Base-by-base conservation (phyloP, 2,888 invertebrate species). In the Acanthosepion pharaonis region DNA sequence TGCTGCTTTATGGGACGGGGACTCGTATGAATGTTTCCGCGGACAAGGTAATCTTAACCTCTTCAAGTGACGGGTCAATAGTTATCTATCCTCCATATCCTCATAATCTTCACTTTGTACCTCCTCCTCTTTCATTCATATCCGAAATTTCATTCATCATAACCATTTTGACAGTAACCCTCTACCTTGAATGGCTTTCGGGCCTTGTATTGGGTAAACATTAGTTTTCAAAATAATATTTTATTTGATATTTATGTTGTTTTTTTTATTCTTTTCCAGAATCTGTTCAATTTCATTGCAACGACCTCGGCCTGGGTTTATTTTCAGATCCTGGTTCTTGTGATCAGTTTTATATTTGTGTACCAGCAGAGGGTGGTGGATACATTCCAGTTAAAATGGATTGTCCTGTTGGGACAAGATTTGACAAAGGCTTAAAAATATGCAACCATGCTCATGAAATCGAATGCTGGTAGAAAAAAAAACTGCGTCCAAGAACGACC, bases 331-430 rank as follows among this genome's bases (percentile, higher is more conserved):
- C 96, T 0, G 49, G 64, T 18, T 95, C 95, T 20, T 96, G 96
- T 94, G 95, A 95, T 23, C 95, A 94, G 91, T 96, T 96, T 95
- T 91, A 95, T 94, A 95, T 96, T 94, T 96, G 96, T 55, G 91
- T 96, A 93, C 95, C 95, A 0, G 95, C 95, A 15, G 94, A 94
- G 23, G 95, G 95, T 95, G 53, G 95, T 91, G 94, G 95, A 64
- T 95, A 95, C 92, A 95, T 95, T 18, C 95, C 96, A 48, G 95
- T 95, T 91, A 94, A 95, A 42, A 96, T 96, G 96, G 51, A 94
- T 33, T 96, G 96, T 91, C 95, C 96, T 0, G 94, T 94, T 28
- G 95, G 96, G 3, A 96, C 96, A 0, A 91, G 95, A 94, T 96
- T 95, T 93, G 96, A 96, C 94, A 94, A 94, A 91, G 94, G 94